A percentile compares a stretch with the other conserved stretches of the same genome.
phyloP scores from a whole-genome alignment of 2,797 vertebrate species.

The Eleutherodactylus coqui region DNA sequence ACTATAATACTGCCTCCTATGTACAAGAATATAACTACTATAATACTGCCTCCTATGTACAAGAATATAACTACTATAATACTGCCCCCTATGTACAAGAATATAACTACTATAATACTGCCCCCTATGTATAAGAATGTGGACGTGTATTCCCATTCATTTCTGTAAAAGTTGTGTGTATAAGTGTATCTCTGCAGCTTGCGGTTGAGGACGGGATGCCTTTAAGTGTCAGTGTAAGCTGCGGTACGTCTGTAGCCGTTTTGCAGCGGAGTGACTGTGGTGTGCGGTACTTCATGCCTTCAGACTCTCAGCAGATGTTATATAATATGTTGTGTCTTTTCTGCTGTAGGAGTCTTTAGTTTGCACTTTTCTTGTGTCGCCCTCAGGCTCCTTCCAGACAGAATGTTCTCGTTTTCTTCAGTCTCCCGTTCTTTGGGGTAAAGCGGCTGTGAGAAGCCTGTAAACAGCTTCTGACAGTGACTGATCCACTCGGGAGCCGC shows the following conservation, averaged over 20 bases:
- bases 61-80: conserved; percentile 16
- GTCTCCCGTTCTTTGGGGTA: background rate
- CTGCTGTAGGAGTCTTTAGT: too few relatives aligned
- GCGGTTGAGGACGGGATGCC: too few relatives aligned
- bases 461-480: background rate
- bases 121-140: conserved; percentile 1
- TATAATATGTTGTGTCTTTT: background rate
- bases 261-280: too few relatives aligned
- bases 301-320: background rate
- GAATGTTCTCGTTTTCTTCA: background rate
- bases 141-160: too few relatives aligned
- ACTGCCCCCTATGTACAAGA: background rate
- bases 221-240: too few relatives aligned
- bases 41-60: conserved; percentile 3
- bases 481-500: background rate
- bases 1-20: conserved; percentile 16
- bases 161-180: too few relatives aligned
- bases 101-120: conserved; percentile 21
- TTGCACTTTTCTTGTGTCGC: background rate
- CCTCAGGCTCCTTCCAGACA: background rate
- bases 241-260: too few relatives aligned
- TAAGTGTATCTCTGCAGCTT: too few relatives aligned
- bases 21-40: conserved; percentile 3
- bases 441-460: background rate
- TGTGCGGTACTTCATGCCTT: background rate